phyloP scores from a whole-genome alignment of 2,113 vertebrate genomes.

The Grantiella picta region DNA sequence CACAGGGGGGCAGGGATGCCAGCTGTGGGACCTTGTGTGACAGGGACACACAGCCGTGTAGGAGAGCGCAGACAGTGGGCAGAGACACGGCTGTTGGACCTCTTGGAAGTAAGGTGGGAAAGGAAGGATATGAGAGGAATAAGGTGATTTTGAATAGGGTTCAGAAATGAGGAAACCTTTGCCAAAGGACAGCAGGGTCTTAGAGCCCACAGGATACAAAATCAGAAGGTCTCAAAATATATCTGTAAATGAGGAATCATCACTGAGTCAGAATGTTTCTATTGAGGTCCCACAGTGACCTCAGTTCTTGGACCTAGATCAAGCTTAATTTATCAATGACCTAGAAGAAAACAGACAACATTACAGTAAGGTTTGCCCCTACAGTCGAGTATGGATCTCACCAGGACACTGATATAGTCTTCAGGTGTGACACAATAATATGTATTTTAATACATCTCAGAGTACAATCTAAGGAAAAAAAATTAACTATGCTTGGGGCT shows the following conservation, averaged over 20 bases:
- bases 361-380: background rate
- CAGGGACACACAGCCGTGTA: background rate
- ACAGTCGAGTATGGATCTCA: background rate
- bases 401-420: background rate
- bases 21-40: background rate
- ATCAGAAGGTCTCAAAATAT: slow-evolving; percentile 51
- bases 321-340: slow-evolving; percentile 46
- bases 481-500: background rate
- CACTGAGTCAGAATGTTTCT: slow-evolving; percentile 49
- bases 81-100: background rate
- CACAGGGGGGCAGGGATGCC: background rate
- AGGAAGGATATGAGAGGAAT: background rate
- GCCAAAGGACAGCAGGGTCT: slow-evolving; percentile 46
- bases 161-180: background rate
- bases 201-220: slow-evolving; percentile 31
- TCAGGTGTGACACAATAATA: background rate
- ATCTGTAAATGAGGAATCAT: slow-evolving; percentile 37
- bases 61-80: background rate
- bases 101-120: background rate
- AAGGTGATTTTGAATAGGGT: background rate
- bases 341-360: background rate
- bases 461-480: background rate
- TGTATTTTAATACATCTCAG: background rate
- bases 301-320: slow-evolving; percentile 29
- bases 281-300: slow-evolving; percentile 9